Evolutionary conservation across 2,888 invertebrate species (phyloP), one percentile per base, ranked within the genome.

Genomic region (Drosophila multiciliata): DNA sequence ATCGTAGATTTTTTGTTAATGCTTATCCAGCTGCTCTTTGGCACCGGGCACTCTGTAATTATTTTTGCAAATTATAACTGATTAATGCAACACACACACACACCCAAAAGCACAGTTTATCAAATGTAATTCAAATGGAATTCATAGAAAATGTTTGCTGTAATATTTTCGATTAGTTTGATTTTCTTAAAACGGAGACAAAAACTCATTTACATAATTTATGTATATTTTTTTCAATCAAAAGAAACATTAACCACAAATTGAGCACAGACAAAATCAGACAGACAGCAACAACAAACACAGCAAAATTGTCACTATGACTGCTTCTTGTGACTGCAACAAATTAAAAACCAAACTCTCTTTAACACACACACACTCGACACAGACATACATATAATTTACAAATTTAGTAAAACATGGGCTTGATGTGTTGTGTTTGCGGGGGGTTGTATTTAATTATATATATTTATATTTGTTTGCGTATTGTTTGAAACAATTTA

Each of bases 271-370:
- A 63, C 62, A 79, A 79, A 62, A 69, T 74, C 66, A 69, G 75
- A 75, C 65, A 66, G 38, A 55, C 71, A 69, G 52, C n/a, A 70
- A 53, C 50, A 63, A 40, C 53, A 60, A 38, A 17, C 35, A 23
- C 66, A 40, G 53, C 53, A 66, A 60, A 26, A 62, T 55, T 55
- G 36, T n/a, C 65, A 63, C 61, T 59, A 70, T 67, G 62, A 73
- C 42, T 62, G 74, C 54, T 78, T 76, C 58, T 76, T 76, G 73
- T 64, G 38, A 62, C 57, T 66, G 70, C 81, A 83, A 66, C 59
- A 66, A 75, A 77, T 54, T 80, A 70, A 85, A 76, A 78, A 57
- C 48, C 63, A 68, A 65, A 77, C 69, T 80, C 77, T 70, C 64
- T 69, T 65, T 52, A 49, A 63, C 45, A 53, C 35, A 53, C 59